Percentiles rank a stretch among this genome's conserved stretches.
phyloP scores from a whole-genome alignment of 2,888 invertebrate genomes.

The Drosophila macrospina region DNA sequence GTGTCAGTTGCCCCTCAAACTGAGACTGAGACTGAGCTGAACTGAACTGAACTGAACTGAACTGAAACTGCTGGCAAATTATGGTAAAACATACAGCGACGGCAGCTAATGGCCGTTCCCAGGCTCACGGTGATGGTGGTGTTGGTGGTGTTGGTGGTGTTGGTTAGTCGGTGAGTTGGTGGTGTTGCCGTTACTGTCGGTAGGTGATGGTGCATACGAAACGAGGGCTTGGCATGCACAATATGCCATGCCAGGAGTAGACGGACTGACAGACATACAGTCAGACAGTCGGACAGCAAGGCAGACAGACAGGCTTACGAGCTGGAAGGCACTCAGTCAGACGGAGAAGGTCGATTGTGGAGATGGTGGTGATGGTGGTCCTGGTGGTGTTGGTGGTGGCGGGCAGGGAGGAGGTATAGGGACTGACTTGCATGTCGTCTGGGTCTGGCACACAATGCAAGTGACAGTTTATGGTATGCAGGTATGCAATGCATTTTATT shows the following conservation, averaged over 20 bases:
- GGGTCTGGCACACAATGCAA: conserved; percentile 57
- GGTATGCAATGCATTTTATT: conserved; percentile 79
- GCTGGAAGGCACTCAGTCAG: conserved; percentile 15
- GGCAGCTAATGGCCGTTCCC: conserved; percentile 53
- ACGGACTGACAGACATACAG: conserved; percentile 27
- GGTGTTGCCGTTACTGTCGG: conserved; percentile 13
- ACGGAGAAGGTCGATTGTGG: conserved; percentile 10
- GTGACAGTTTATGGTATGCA: conserved; percentile 80
- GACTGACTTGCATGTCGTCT: conserved; percentile 42
- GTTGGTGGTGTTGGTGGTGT: conserved; percentile 13
- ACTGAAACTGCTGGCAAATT: conserved; percentile 70
- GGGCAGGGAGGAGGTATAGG: conserved; percentile 27
- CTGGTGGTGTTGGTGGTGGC: background rate
- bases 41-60: conserved; percentile 34
- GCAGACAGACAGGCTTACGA: conserved; percentile 20
- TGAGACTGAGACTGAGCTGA: conserved; percentile 28
- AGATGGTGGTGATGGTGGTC: background rate
- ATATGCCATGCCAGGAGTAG: conserved; percentile 39
- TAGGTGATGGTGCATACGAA: conserved; percentile 61
- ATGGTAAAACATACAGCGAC: conserved; percentile 75
- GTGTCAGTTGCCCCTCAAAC: conserved; percentile 54
- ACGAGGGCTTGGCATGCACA: conserved; percentile 72
- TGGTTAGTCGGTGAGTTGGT: conserved; percentile 8
- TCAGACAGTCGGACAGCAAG: conserved; percentile 27
- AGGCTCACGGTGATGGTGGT: conserved; percentile 15